Percentiles rank a stretch among this genome's conserved stretches.
phyloP scores from a whole-genome alignment of 2,113 vertebrate genomes.

The Patagioenas fasciata region DNA sequence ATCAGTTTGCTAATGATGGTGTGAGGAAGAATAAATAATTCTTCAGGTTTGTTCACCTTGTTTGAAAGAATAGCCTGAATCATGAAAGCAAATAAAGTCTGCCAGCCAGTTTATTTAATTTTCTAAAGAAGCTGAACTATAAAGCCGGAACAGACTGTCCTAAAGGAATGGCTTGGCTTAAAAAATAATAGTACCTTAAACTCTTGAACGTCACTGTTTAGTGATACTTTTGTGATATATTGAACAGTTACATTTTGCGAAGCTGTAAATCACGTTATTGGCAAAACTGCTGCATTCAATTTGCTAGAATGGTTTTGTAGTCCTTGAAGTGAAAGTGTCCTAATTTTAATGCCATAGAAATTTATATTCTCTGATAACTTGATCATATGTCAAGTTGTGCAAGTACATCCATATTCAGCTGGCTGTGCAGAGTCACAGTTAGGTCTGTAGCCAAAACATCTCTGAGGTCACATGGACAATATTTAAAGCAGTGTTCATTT shows the following conservation, averaged over 20 bases:
- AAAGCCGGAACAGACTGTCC: constrained; percentile 8
- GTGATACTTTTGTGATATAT: not conserved
- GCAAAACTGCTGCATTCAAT: not conserved
- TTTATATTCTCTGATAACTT: not conserved
- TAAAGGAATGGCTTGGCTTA: not conserved
- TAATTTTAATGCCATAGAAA: not conserved
- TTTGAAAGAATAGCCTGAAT: constrained; percentile 26
- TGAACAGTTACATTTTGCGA: not conserved
- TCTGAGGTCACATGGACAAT: not conserved
- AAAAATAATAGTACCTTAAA: not conserved
- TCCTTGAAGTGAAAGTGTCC: not conserved
- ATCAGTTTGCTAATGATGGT: not conserved
- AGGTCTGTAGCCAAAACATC: not conserved
- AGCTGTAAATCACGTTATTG: not conserved
- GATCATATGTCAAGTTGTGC: not conserved
- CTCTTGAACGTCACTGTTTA: not conserved
- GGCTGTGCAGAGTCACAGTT: not conserved
- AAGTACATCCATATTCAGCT: not conserved
- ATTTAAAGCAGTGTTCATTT: not conserved
- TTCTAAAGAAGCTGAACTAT: not conserved
- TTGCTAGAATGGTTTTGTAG: not conserved
- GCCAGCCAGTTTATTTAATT: constrained; percentile 21
- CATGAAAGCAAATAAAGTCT: constrained; percentile 9
- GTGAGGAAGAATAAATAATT: not conserved
- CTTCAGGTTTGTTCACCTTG: not conserved